Evolutionary conservation across 2,888 invertebrate species (phyloP).

Genomic region (Laspeyria flexula): DNA sequence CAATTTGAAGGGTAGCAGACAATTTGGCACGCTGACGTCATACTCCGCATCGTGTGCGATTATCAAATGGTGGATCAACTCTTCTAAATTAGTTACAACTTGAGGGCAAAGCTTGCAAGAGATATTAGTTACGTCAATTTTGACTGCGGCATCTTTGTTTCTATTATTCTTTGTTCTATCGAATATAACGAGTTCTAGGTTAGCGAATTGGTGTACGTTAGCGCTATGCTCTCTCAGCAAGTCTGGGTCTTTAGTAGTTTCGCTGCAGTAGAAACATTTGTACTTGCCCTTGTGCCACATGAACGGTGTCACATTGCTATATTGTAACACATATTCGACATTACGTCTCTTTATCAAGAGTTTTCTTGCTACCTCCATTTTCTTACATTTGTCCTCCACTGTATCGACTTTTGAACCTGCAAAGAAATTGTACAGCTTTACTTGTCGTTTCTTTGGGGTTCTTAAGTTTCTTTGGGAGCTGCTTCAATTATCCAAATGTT

Average conservation of each 20-base stretch:
- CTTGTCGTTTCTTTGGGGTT: constrained; percentile 42
- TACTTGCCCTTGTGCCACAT: constrained; percentile 78
- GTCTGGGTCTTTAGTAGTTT: constrained; percentile 71
- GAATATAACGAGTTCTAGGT: constrained; percentile 70
- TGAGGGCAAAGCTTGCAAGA: constrained; percentile 70
- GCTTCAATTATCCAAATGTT: no score
- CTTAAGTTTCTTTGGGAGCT: constrained; percentile 14
- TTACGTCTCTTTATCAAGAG: constrained; percentile 72
- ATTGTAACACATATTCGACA: constrained; percentile 76
- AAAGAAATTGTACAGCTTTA: constrained; percentile 64
- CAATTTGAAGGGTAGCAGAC: constrained; percentile 74
- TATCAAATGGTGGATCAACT: constrained; percentile 75
- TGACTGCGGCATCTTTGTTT: constrained; percentile 77
- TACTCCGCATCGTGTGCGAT: constrained; percentile 80
- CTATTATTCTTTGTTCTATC: constrained; percentile 77
- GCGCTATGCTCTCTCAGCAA: constrained; percentile 67
- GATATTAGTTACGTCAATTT: constrained; percentile 75
- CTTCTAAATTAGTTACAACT: constrained; percentile 64
- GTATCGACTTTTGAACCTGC: constrained; percentile 73
- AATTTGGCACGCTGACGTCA: constrained; percentile 74
- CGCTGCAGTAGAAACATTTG: constrained; percentile 75
- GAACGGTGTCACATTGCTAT: constrained; percentile 77
- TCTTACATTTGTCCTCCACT: constrained; percentile 76
- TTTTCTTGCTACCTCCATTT: constrained; percentile 71
- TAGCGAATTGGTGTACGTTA: constrained; percentile 64